Percentiles rank a stretch among this genome's conserved stretches.
Conservation (phyloP, 2,113 vertebrate species). For the Brienomyrus longianalis region DNA sequence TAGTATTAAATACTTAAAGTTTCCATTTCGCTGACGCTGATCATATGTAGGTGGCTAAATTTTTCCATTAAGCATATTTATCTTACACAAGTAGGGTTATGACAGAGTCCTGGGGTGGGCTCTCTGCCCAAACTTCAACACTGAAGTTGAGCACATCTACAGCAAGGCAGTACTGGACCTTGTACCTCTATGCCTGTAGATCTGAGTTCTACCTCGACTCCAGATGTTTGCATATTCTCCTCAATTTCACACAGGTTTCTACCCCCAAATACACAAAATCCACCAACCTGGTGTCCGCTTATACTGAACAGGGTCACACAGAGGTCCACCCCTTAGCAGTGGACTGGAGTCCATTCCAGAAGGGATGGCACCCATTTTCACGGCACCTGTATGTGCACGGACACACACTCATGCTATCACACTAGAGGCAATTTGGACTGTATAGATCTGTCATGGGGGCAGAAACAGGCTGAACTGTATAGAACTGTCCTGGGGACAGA, state of each 20-base stretch:
- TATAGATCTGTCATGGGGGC: not conserved
- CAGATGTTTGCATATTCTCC: not conserved
- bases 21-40: not conserved
- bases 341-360: too few species aligned
- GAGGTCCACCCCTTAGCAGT: not conserved
- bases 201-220: not conserved
- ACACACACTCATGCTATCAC: not conserved
- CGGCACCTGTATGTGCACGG: fast-evolving
- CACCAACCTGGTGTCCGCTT: not conserved
- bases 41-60: not conserved
- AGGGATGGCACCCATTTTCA: not conserved
- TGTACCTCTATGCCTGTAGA: not conserved
- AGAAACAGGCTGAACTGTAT: not conserved
- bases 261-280: not conserved
- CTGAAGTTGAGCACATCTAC: not conserved
- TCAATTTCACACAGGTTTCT: not conserved
- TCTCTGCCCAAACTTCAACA: not conserved
- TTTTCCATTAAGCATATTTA: not conserved
- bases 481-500: not conserved
- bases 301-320: not conserved
- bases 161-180: not conserved
- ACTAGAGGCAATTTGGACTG: not conserved
- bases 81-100: not conserved
- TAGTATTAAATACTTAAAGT: not conserved
- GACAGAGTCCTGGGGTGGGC: not conserved